phyloP scores from a whole-genome alignment of 35 echinoderm and acorn worm species.

The Stichopus chloronotus region DNA sequence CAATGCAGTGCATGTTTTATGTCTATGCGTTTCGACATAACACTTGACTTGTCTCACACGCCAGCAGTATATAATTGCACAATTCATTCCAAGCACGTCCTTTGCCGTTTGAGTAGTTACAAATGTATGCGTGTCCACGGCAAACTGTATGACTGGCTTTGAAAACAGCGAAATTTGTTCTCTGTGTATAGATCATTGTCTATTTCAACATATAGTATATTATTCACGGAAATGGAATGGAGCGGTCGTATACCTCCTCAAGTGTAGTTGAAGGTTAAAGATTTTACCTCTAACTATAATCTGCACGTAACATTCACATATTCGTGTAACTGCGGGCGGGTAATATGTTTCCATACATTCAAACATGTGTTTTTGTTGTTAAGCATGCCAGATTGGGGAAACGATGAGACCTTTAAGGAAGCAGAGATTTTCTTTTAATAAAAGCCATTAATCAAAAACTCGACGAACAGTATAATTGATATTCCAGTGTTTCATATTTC shows the following conservation, averaged over 20 bases:
- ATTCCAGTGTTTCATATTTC: not conserved
- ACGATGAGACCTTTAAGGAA: not conserved
- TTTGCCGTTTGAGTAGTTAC: not conserved
- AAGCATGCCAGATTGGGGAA: not conserved
- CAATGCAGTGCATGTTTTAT: not conserved
- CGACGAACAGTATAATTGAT: not conserved
- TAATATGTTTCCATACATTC: not conserved
- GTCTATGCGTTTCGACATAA: not conserved
- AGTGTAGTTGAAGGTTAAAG: not conserved
- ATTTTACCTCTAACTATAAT: not conserved
- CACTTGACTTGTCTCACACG: not conserved
- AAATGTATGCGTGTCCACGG: not conserved
- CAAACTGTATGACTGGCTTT: not conserved
- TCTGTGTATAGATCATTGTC: too few species aligned
- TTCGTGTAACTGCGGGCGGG: not conserved
- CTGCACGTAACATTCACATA: not conserved
- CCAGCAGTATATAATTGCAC: not conserved
- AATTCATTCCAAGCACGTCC: not conserved
- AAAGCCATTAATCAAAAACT: not conserved
- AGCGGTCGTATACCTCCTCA: not conserved
- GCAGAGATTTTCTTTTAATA: not conserved
- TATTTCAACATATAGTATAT: too few species aligned
- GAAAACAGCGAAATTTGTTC: too few species aligned
- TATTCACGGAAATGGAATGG: too few species aligned
- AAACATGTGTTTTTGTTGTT: not conserved